Base-by-base conservation (phyloP, 2,797 vertebrate genomes). In the Acipenser oxyrinchus region DNA sequence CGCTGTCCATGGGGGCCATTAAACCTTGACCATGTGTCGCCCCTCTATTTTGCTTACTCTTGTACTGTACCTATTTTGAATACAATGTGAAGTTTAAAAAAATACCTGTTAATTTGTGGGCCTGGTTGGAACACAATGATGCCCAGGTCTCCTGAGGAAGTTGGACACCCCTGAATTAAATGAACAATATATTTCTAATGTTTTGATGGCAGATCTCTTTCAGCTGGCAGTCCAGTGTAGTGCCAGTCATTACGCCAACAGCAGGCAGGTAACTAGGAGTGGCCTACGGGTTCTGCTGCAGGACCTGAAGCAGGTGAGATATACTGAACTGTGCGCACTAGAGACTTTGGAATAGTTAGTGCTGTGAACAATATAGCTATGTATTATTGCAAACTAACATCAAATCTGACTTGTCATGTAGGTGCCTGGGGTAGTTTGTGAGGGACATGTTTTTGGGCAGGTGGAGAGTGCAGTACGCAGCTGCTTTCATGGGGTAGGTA, bases 261-360 rank as follows among this genome's bases (percentile, higher is more conserved):
- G 52, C 0, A 71, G 81, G 15, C 77, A 68, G 0, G 77, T 95
- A 71, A 91, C 83, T 69, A 78, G 52, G 23, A 85, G 75, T 60
- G 73, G 75, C 70, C 84, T 95, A 74, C 85, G 84, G 72, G 82
- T 74, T 57, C 71, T 96, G 8, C 83, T 96, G 58, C 83, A 81
- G 15, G 89, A 92, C 72, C 85, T 96, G 64, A 91, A 87, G 71
- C 87, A 93, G 89, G 92, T 94, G 37, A 76, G 60, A 62, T 8
- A 51, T 37, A 55, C 53, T 13, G 23, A 37, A 37, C 23, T 37
- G 23, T 37, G 23, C 23, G 23, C 23, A 37, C 23, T 37, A 37
- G 23, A 37, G 23, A 37, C 23, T 37, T 37, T 37, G 23, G 23
- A 37, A 3, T 37, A 37, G 23, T 37, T 4, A 37, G 23, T 37